Conservation (phyloP, 2,113 vertebrate genomes). For the Sphyrna mokarran region DNA sequence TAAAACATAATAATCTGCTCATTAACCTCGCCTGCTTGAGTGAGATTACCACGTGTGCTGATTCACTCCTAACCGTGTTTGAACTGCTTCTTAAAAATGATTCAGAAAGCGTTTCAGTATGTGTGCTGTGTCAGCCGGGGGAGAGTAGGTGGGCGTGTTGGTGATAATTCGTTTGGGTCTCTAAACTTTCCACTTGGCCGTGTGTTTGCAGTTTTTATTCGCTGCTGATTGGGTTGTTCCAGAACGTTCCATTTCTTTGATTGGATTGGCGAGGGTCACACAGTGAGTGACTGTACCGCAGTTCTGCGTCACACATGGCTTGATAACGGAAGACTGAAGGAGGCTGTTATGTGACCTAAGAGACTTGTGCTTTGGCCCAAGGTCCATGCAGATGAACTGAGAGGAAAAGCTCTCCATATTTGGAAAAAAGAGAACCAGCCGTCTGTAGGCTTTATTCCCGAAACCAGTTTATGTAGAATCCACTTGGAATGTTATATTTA, state of each 20-base stretch:
- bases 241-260: neutral
- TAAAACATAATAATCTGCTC: neutral
- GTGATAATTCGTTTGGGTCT: neutral
- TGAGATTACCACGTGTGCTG: neutral
- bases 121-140: neutral
- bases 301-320: neutral
- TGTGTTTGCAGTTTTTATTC: neutral
- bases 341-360: conserved; percentile 9
- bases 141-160: neutral
- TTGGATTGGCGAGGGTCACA: neutral
- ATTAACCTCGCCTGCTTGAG: neutral
- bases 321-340: neutral
- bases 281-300: neutral
- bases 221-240: neutral
- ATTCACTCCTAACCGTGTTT: neutral
- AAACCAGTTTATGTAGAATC: neutral
- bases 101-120: neutral
- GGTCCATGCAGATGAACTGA: conserved; percentile 49
- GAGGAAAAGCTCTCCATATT: conserved; percentile 76
- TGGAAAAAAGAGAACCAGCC: conserved; percentile 56
- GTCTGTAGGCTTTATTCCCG: conserved; percentile 4
- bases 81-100: neutral
- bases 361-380: conserved; percentile 42
- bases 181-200: neutral
- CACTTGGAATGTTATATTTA: conserved; percentile 4